phyloP scores from a whole-genome alignment of 2,797 vertebrate genomes.

The Gambelia wislizenii region DNA sequence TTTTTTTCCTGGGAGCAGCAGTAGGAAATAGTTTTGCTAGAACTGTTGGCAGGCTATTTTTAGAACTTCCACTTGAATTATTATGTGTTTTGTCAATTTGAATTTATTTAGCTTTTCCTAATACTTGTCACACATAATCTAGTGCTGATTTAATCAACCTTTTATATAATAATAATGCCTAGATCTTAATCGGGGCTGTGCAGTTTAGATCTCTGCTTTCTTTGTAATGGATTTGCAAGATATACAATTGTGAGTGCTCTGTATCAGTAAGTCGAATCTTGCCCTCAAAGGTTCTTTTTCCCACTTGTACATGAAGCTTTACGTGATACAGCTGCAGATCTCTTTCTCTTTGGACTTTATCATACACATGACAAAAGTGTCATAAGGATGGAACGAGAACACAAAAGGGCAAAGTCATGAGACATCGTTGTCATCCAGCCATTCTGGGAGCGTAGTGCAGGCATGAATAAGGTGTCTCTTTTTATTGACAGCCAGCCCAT shows the following conservation, averaged over 20 bases:
- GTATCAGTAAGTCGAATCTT: conserved; percentile 40
- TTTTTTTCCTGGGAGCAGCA: background rate
- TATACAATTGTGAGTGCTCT: background rate
- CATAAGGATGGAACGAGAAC: too few species aligned
- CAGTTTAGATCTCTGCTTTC: background rate
- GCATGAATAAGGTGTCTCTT: too few species aligned
- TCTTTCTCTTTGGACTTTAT: too few species aligned
- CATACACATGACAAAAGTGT: too few species aligned
- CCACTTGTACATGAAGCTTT: background rate
- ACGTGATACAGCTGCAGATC: too few species aligned
- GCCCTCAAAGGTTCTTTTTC: conserved; percentile 6
- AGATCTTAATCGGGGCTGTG: conserved; percentile 10
- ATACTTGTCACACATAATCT: conserved; percentile 21
- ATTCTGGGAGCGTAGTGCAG: too few species aligned
- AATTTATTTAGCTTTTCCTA: conserved; percentile 42
- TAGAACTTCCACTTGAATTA: conserved; percentile 31
- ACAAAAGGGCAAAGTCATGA: too few species aligned
- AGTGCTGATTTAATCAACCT: background rate
- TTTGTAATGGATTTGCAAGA: conserved; percentile 10
- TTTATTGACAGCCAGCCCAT: too few species aligned
- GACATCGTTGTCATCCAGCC: too few species aligned
- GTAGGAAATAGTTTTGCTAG: conserved; percentile 8
- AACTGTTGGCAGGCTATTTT: conserved; percentile 5
- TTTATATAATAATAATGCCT: background rate
- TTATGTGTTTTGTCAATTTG: conserved; percentile 34